Evolutionary conservation across 2,113 vertebrate genomes (phyloP).

Genomic region (Crotalus helleri): DNA sequence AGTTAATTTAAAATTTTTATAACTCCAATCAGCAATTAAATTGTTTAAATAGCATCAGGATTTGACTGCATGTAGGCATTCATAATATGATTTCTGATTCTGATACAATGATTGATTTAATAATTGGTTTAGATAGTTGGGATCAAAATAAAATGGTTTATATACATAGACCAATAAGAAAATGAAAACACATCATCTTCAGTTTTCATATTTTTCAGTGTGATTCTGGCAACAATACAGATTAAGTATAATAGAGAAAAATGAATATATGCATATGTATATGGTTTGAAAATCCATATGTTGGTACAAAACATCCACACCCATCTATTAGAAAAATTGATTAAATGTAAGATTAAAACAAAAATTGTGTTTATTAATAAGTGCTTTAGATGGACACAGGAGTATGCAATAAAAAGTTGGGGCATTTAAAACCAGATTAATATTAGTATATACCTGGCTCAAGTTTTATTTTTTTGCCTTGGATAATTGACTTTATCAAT

Average conservation of each 20-base stretch:
- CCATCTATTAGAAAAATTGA: neutral
- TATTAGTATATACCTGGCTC: neutral
- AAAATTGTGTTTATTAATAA: neutral
- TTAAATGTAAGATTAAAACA: neutral
- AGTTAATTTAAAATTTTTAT: neutral
- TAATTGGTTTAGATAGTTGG: neutral
- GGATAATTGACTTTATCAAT: neutral
- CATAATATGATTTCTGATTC: neutral
- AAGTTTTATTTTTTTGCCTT: neutral
- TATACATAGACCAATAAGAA: neutral
- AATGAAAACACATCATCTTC: neutral
- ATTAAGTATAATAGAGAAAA: neutral
- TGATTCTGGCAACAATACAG: neutral
- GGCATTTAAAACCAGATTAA: neutral
- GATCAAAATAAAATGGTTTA: neutral
- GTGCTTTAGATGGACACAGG: neutral
- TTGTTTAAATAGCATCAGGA: neutral
- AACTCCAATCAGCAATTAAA: neutral
- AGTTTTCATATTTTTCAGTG: neutral
- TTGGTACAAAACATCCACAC: neutral
- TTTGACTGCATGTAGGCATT: neutral
- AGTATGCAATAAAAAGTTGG: neutral
- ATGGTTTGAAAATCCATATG: neutral
- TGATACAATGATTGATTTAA: neutral
- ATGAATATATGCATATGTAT: neutral